A percentile compares a stretch with the other conserved stretches of the same genome.
Conservation (phyloP, 2,797 vertebrate genomes). For the Urocyon cinereoargenteus region DNA sequence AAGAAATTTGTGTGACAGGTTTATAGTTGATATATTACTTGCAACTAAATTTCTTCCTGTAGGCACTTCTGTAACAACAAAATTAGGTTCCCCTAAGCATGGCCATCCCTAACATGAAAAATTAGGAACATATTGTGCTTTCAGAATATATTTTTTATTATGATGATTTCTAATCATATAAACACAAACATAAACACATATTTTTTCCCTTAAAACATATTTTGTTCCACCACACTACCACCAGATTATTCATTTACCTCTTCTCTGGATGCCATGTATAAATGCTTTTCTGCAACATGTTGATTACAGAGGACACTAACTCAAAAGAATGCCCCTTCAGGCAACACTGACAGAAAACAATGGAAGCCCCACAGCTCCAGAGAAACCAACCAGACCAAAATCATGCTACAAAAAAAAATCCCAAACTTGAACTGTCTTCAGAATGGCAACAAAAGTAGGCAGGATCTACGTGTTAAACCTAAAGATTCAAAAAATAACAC, state of each 20-base stretch:
- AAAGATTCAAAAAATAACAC: not conserved
- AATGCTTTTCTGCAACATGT: not conserved
- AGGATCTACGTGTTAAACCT: not conserved
- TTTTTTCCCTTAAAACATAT: not conserved
- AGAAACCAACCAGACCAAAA: not conserved
- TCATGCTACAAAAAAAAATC: not conserved
- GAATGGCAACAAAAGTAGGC: not conserved
- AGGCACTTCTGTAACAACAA: slow-evolving; percentile 61
- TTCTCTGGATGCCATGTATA: not conserved
- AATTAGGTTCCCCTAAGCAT: slow-evolving; percentile 5
- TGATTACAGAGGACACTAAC: not conserved
- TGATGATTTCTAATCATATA: not conserved
- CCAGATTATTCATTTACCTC: not conserved
- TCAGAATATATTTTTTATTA: not conserved
- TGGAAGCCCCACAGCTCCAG: not conserved
- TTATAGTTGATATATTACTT: slow-evolving; percentile 81
- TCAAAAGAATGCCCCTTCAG: not conserved
- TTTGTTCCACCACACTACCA: not conserved
- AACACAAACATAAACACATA: not conserved
- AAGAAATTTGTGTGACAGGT: slow-evolving; percentile 80
- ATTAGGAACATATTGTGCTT: not conserved
- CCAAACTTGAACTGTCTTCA: not conserved
- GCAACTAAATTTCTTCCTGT: slow-evolving; percentile 66
- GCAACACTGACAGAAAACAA: too few species aligned
- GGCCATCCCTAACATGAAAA: slow-evolving; percentile 45